Base-by-base conservation (phyloP, 64 coral and sea anemone species). In the Platygyra sinensis region DNA sequence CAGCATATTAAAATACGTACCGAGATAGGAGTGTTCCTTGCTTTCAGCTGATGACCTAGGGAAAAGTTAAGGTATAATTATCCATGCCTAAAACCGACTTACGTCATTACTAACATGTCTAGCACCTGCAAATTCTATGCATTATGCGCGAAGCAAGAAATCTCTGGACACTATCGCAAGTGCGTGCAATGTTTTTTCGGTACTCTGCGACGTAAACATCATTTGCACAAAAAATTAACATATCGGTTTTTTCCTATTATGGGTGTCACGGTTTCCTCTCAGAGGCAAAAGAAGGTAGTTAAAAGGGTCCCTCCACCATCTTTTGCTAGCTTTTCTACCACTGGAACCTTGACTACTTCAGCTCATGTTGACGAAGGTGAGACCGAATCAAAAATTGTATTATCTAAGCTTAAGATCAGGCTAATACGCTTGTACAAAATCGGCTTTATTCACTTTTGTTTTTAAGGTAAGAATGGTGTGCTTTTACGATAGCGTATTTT, bases 301-400 rank as follows among this genome's bases (percentile, higher is more conserved):
- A n/a, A n/a, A n/a, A n/a, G n/a, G n/a, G 36, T 92, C 63, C 74
- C 81, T 51, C 46, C 86, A 5, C 80, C 80, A 79, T 87, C 90
- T 6, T 69, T 87, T 72, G 74, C 90, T 49, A 92, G 90, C 29
- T 92, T 92, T 79, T 87, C 90, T 7, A 92, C 90, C 11, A 87
- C 90, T 31, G 83, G 90, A 15, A 92, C 83, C 19, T 24, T 92
- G 29, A 77, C 73, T 30, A 90, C 72, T 28, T 57, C 54, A 14
- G 54, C 54, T 2, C 46, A 77, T 57, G 29, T 36, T 1, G 32
- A 61, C 0, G 90, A 92, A 86, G 90, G 89, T 91, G 15, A 91
- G 75, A 46, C 42, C 42, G 42, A 46, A 46, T 46, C 4, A 46
- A 46, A 46, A 46, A 46, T 46, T 46, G 7, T 46, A 8, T 46